These are phyloP conservation scores for Gadopsis marmoratus DNA, from an alignment of 2,797 vertebrate genomes.

Conservation along the genomic window DNA sequence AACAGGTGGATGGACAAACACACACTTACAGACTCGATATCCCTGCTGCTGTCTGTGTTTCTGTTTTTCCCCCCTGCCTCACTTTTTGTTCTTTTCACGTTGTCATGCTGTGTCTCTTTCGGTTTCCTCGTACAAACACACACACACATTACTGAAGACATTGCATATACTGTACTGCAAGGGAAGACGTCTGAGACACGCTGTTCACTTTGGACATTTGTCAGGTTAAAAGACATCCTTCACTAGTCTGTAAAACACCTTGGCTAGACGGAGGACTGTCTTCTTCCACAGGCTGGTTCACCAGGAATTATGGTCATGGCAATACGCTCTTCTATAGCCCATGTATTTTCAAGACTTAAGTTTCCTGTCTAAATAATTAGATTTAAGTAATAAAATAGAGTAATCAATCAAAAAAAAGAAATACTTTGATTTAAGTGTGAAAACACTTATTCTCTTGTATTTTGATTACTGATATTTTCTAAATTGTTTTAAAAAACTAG, in stretches of 20 bases:
- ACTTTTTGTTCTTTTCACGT: not conserved
- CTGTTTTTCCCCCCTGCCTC: slow-evolving; percentile 14
- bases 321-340: slow-evolving; percentile 1
- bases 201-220: slow-evolving; percentile 41
- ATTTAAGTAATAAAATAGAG: not conserved
- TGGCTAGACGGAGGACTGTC: slow-evolving; percentile 29
- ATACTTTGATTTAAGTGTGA: not conserved
- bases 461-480: not conserved
- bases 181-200: slow-evolving; percentile 25
- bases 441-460: too few species aligned
- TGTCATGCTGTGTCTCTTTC: not conserved
- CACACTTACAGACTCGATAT: not conserved
- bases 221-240: slow-evolving; percentile 54
- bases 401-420: not conserved
- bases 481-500: not conserved
- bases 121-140: slow-evolving; percentile 2
- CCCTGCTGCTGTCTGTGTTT: not conserved
- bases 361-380: too few species aligned
- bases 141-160: not conserved
- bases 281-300: slow-evolving; percentile 43
- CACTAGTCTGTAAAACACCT: slow-evolving; percentile 48
- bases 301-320: slow-evolving; percentile 29
- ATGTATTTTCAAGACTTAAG: too few species aligned
- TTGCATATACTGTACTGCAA: slow-evolving; percentile 15
- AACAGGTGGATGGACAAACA: not conserved